A percentile compares a stretch with the other conserved stretches of the same genome.
phyloP scores from a whole-genome alignment of 1,140 invertebrate species.

The Nephotettix cincticeps region DNA sequence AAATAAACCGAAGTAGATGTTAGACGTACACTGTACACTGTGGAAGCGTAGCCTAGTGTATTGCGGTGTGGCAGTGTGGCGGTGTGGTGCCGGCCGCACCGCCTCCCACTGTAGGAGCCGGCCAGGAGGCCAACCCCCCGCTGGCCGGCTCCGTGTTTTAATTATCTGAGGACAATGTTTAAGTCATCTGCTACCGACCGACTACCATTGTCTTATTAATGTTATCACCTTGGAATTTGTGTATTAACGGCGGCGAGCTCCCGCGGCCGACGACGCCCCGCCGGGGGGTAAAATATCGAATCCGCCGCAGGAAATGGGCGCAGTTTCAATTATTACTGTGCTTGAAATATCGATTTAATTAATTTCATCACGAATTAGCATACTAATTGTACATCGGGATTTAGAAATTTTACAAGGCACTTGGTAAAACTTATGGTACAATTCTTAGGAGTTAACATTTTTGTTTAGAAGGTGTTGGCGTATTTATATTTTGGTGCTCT shows the following conservation, averaged over 20 bases:
- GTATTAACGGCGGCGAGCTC: constrained; percentile 11
- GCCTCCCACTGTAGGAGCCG: no score
- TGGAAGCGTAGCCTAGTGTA: no score
- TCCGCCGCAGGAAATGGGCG: neutral
- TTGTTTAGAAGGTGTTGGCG: no score
- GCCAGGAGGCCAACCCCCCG: constrained; percentile 8
- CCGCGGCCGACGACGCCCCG: neutral
- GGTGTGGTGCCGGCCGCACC: neutral
- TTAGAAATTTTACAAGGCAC: no score
- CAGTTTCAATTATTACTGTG: neutral
- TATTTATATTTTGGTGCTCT: no score
- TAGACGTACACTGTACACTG: no score
- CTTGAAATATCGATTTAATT: neutral
- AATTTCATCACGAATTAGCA: neutral
- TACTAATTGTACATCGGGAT: neutral
- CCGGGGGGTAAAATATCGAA: constrained; percentile 5
- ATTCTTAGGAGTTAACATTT: no score
- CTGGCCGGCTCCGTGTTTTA: constrained; percentile 12
- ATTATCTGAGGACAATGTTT: constrained; percentile 25
- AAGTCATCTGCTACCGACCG: constrained; percentile 22
- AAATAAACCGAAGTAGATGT: no score
- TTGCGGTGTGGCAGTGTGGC: neutral
- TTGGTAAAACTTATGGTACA: no score
- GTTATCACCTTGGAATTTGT: constrained; percentile 25
- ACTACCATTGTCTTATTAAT: constrained; percentile 23